Evolutionary conservation across 2,113 vertebrate species (phyloP), one percentile per base, ranked within the genome.

Genomic region (Xenus cinereus): DNA sequence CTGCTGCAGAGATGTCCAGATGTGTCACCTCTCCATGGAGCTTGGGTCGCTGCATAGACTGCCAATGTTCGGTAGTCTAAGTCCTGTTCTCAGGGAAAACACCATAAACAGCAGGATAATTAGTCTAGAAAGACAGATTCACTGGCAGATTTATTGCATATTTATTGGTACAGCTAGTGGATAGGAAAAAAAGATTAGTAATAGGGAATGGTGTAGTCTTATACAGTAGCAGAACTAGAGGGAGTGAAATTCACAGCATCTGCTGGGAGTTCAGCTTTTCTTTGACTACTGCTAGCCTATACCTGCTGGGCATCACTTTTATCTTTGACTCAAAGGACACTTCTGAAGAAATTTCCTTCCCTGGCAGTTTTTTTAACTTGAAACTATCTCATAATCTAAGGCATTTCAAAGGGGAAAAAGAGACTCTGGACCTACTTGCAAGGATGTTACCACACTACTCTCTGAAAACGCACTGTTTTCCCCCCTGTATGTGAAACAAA

Each of bases 241-340:
- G 60, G 76, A 93, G 78, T 90, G 87, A 89, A 85, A 87, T 93
- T 96, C 54, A 83, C 30, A 76, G 68, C 30, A 93, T 93, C 90
- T 93, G 56, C 90, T 94, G 88, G 83, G 88, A 96, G 85, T 90
- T 96, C 68, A 78, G 90, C 24, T 89, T 77, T 75, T 75, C 79
- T 96, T 84, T 84, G 73, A 90, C 72, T 93, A 60, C 41, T 90
- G 92, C 35, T 90, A 96, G 76, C 39, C 85, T 87, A 23, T 81
- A 81, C 79, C 96, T 94, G 90, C 96, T 90, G 90, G 95, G 93
- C 92, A 96, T 77, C 43, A 32, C 96, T 97, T 97, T 97, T 56
- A 96, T 97, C 90, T 95, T 63, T 87, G 79, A 84, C 88, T 96
- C 95, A 92, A 68, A 94, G 90, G 79, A 94, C n/a, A 78, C 76